These are phyloP conservation scores for Electrophaes corylata DNA, from an alignment of 2,888 invertebrate genomes.

Conservation along the genomic window DNA sequence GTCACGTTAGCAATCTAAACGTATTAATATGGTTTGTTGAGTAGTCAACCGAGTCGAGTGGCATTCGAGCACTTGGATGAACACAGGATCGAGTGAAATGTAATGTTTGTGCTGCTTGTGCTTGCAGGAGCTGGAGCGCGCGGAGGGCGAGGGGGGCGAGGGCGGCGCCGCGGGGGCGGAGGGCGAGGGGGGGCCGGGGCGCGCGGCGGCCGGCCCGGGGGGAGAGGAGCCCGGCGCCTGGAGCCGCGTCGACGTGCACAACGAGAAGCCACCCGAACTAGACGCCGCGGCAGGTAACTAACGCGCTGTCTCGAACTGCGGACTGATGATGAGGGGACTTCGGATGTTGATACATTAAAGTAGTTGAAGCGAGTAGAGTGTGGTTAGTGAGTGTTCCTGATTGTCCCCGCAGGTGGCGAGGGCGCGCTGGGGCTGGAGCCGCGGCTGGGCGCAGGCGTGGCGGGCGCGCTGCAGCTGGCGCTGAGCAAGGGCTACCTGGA, in stretches of 20 bases:
- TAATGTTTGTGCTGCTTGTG: too few relatives aligned
- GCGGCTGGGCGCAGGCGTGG: conserved; percentile 95
- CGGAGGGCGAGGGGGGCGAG: conserved; percentile 74
- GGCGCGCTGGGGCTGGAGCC: conserved; percentile 95
- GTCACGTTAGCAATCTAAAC: too few relatives aligned
- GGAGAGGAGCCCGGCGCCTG: too few relatives aligned
- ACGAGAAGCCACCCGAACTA: conserved; percentile 72
- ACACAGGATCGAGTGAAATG: too few relatives aligned
- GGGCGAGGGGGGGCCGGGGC: conserved; percentile 68
- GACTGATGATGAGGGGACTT: too few relatives aligned
- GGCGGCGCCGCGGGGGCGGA: conserved; percentile 68
- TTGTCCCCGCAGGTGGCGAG: conserved; percentile 52
- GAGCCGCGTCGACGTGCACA: conserved; percentile 90
- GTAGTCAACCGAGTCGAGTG: too few relatives aligned
- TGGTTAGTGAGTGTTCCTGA: too few relatives aligned
- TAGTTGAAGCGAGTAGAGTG: too few relatives aligned
- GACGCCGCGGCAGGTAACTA: conserved; percentile 74
- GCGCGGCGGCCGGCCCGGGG: conserved; percentile 81
- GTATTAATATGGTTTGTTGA: too few relatives aligned
- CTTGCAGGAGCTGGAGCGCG: conserved; percentile 62
- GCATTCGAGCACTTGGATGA: too few relatives aligned
- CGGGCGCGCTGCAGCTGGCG: conserved; percentile 94
- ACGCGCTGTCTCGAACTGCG: too few relatives aligned
- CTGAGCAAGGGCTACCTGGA: conserved; percentile 97
- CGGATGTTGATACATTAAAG: too few relatives aligned